Conservation (phyloP, 1,140 invertebrate genomes). For the Dreissena rostriformis region DNA sequence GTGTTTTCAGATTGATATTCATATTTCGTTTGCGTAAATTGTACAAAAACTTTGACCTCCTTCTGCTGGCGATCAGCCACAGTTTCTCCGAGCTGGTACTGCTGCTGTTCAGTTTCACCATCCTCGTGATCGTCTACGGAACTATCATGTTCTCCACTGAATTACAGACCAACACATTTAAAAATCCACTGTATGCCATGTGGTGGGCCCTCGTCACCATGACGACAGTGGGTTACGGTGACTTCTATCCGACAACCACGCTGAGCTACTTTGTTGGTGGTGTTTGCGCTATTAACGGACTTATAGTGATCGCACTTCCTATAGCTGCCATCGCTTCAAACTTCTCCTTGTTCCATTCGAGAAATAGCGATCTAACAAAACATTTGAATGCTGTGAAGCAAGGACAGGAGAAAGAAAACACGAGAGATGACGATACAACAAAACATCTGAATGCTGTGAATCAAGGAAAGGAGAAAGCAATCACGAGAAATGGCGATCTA, state of each 20-base stretch:
- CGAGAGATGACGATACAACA: background rate
- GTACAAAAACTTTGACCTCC: slow-evolving; percentile 40
- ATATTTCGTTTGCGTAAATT: slow-evolving; percentile 22
- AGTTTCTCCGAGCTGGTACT: slow-evolving; percentile 99
- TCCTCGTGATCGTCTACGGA: slow-evolving; percentile 99
- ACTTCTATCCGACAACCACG: slow-evolving; percentile 85
- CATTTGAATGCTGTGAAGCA: background rate
- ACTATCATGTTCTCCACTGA: slow-evolving; percentile 87
- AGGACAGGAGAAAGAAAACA: background rate
- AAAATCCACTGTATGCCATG: slow-evolving; percentile 96
- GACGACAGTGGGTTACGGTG: slow-evolving; percentile 99
- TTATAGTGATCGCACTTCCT: slow-evolving; percentile 99
- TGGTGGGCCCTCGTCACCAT: slow-evolving; percentile 95
- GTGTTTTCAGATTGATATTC: slow-evolving; percentile 5
- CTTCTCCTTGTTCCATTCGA: slow-evolving; percentile 91
- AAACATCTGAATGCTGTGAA: too few relatives aligned
- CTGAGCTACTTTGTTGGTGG: slow-evolving; percentile 77
- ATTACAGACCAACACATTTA: slow-evolving; percentile 47
- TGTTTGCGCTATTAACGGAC: slow-evolving; percentile 97
- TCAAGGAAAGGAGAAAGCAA: too few relatives aligned
- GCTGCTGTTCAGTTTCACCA: slow-evolving; percentile 98
- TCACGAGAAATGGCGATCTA: too few relatives aligned
- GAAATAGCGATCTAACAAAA: slow-evolving; percentile 7
- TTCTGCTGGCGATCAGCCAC: slow-evolving; percentile 61
- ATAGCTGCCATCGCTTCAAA: slow-evolving; percentile 85